These are phyloP conservation scores for Illadopsis cleaveri DNA, from an alignment of 2,113 vertebrate genomes.

Conservation along the genomic window DNA sequence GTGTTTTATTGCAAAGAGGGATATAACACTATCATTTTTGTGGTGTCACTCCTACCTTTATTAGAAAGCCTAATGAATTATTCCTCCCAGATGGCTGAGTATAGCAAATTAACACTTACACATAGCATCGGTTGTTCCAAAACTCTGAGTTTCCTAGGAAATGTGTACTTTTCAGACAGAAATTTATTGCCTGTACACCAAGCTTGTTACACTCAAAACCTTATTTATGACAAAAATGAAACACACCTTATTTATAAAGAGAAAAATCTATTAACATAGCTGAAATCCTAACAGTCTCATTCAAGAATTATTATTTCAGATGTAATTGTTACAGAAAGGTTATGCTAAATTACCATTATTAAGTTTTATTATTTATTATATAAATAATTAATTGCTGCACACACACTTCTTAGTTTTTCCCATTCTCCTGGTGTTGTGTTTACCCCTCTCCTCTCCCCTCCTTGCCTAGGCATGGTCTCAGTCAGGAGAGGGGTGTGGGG, in stretches of 20 bases:
- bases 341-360: neutral
- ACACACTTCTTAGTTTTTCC: neutral
- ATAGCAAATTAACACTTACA: neutral
- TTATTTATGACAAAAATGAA: neutral
- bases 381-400: neutral
- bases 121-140: neutral
- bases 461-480: neutral
- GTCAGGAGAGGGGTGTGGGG: neutral
- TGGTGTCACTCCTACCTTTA: neutral
- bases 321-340: neutral
- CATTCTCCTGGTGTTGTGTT: neutral
- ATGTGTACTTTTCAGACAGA: neutral
- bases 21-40: neutral
- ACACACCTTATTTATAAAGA: neutral
- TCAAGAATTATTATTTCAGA: neutral
- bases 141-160: neutral
- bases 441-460: neutral
- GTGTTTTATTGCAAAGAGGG: neutral
- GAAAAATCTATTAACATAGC: neutral
- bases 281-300: neutral
- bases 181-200: neutral
- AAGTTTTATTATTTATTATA: neutral
- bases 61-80: neutral
- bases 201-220: neutral
- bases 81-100: neutral